Percentiles rank a stretch among this genome's conserved stretches.
These are phyloP conservation scores for Selene dorsalis DNA, from an alignment of 2,797 vertebrate genomes.

Conservation along the genomic window DNA sequence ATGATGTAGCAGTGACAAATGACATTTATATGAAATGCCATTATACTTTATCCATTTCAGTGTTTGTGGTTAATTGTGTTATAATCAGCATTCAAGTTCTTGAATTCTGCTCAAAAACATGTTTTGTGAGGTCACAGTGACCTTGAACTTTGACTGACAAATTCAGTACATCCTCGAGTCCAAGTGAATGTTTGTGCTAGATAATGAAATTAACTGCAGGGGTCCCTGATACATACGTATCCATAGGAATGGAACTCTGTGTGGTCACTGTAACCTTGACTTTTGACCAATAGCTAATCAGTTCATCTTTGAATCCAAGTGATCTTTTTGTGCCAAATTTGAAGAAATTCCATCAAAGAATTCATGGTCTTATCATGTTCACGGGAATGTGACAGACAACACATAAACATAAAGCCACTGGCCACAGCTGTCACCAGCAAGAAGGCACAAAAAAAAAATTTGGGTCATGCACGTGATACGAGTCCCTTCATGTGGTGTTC, in stretches of 20 bases:
- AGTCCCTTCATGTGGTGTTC: conserved; percentile 63
- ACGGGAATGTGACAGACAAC: neutral
- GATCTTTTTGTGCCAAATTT: neutral
- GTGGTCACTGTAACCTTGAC: neutral
- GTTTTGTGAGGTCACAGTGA: neutral
- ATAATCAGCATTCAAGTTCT: neutral
- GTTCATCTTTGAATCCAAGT: neutral
- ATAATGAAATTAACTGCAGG: too few species aligned
- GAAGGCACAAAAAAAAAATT: conserved; percentile 19
- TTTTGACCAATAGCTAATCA: neutral
- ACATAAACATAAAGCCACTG: neutral
- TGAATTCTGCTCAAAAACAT: too few species aligned
- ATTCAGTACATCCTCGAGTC: neutral
- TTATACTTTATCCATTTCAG: too few species aligned
- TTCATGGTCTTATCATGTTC: neutral
- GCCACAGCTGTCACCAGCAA: neutral
- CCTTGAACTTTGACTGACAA: neutral
- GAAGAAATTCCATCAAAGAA: neutral
- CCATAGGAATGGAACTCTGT: neutral
- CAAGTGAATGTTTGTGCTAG: too few species aligned
- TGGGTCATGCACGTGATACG: conserved; percentile 60
- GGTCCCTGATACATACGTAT: too few species aligned
- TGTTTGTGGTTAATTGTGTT: too few species aligned
- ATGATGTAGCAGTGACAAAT: too few species aligned
- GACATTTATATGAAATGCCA: too few species aligned